Evolutionary conservation across 2,113 vertebrate species (phyloP), one percentile per base, ranked within the genome.

Genomic region (Leucosticte australis): DNA sequence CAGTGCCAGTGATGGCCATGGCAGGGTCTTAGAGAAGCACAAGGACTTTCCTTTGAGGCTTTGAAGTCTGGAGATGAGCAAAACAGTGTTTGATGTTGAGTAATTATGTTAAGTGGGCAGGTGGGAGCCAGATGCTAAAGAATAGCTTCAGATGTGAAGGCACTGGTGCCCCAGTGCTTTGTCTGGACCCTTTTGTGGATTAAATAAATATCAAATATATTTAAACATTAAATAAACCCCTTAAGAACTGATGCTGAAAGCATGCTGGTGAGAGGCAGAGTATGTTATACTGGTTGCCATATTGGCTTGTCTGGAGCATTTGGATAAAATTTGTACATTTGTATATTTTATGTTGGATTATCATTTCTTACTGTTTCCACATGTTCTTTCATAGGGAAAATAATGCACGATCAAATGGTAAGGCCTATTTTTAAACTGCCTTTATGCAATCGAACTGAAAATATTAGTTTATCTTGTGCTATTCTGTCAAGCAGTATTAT

Each of bases 401-500:
- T 88, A 96, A 91, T 86, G 70, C 57, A 95, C 55, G 79, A 92
- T 97, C 89, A 93, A 92, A 87, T 65, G 60, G 41, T 91, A 95
- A 93, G 39, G 90, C 95, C 91, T 78, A 92, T 90, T 95, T 97
- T 96, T 91, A 94, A 96, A 95, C 95, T 92, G 91, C 55, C 53
- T 90, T 96, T 79, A 86, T 86, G 91, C 62, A 88, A 90, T 81
- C 89, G 44, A 70, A 87, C 94, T 96, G 91, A 96, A 82, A 96
- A 95, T 87, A 97, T 94, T 92, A 95, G 91, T 95, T 96, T 94
- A 91, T 87, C 68, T 93, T 90, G 50, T 82, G 87, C 94, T 93
- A 68, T 75, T 96, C 92, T 95, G 88, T 94, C 96, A 95, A 95
- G 92, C n/a, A 95, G 73, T 88, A 97, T 96, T 96, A 96, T 37